Conservation (phyloP, 1,140 invertebrate species). For the Drosophila lacteicornis region DNA sequence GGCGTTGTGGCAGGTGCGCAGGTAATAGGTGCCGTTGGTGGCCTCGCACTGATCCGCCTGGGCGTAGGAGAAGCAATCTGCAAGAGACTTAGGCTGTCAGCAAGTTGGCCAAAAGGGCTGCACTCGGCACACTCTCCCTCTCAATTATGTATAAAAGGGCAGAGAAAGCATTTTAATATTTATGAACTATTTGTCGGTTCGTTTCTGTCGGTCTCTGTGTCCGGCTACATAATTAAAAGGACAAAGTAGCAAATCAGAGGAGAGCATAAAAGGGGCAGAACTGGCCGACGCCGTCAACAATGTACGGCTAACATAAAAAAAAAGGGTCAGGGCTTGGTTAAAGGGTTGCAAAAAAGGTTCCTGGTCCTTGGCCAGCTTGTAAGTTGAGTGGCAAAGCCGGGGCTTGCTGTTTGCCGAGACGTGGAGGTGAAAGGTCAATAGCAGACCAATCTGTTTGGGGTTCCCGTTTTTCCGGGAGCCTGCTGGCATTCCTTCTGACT, state of each 20-base stretch:
- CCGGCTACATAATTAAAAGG: constrained; percentile 79
- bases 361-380: constrained; percentile 12
- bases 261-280: constrained; percentile 61
- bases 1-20: constrained; percentile 86
- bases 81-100: constrained; percentile 55
- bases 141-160: constrained; percentile 70
- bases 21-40: constrained; percentile 89
- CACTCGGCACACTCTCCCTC: constrained; percentile 16
- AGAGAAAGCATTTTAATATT: constrained; percentile 65
- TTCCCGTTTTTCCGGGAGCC: background rate
- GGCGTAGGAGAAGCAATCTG: constrained; percentile 89
- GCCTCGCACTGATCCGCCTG: constrained; percentile 87
- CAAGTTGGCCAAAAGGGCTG: constrained; percentile 22
- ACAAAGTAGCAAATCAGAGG: constrained; percentile 78
- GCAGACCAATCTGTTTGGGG: constrained; percentile 40
- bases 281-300: constrained; percentile 12
- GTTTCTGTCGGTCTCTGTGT: constrained; percentile 15
- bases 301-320: constrained; percentile 33
- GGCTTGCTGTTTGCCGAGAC: constrained; percentile 1
- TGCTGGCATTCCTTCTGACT: background rate
- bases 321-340: constrained; percentile 28
- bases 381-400: constrained; percentile 16
- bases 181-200: constrained; percentile 71
- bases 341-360: constrained; percentile 44
- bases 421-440: constrained; percentile 39